phyloP scores from a whole-genome alignment of 1,140 invertebrate species.

The Plectrocnemia conspersa region DNA sequence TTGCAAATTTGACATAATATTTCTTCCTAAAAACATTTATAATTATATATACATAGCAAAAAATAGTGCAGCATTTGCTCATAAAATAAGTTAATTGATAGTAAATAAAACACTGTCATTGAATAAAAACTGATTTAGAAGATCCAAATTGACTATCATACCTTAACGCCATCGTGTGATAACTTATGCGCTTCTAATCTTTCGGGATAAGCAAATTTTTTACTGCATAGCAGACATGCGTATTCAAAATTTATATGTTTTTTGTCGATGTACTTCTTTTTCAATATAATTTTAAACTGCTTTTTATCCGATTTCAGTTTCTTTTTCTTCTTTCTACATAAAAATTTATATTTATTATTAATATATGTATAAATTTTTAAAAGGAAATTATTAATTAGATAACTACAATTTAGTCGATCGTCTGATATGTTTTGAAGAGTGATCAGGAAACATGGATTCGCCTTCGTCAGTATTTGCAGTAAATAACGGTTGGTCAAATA shows the following conservation, averaged over 20 bases:
- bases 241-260: conserved; percentile 33
- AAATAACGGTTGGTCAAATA: no score
- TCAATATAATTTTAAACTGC: conserved; percentile 15
- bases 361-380: no score
- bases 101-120: not conserved
- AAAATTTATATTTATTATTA: no score
- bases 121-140: not conserved
- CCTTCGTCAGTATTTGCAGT: no score
- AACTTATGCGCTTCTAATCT: conserved; percentile 40
- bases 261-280: conserved; percentile 25
- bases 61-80: no score
- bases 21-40: conserved; percentile 35
- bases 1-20: conserved; percentile 41
- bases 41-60: no score
- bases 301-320: conserved; percentile 21
- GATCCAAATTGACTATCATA: no score
- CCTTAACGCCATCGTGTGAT: conserved; percentile 38
- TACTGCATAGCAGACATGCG: conserved; percentile 41
- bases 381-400: no score
- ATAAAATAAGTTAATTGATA: not conserved
- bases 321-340: conserved; percentile 28
- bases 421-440: no score
- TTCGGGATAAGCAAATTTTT: conserved; percentile 38
- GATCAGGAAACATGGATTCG: no score
- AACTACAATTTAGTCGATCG: no score